Evolutionary conservation across 2,797 vertebrate species (phyloP), one percentile per base, ranked within the genome.

Genomic region (Pyrrhura leucotis): DNA sequence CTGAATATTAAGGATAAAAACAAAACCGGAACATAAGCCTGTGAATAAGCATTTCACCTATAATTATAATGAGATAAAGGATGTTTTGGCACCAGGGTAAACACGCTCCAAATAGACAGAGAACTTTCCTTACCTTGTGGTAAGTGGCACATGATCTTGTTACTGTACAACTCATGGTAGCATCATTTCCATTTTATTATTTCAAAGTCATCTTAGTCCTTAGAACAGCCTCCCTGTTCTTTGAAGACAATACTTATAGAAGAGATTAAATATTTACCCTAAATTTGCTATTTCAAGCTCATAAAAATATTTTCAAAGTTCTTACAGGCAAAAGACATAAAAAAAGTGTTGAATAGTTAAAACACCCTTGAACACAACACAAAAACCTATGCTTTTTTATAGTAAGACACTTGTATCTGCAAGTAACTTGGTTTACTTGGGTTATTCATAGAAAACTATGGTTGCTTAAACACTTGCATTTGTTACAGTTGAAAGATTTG

Each of bases 401-500:
- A 72, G 73, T 45, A 74, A 72, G 72, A 61, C 14, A 53, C 28
- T 66, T 35, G 9, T n/a, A 87, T 29, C 50, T 59, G n/a, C 63
- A 87, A 67, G 5, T 14, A 82, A 68, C 15, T 71, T 51, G 25
- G 6, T 63, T 72, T 83, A 50, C 53, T 74, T 40, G 35, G 25
- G 29, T 82, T 88, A 66, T 66, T 76, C 51, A 75, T 3, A 74
- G 84, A 86, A 88, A 97, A 89, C 71, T 73, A 67, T 62, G 71
- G 22, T 61, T 54, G 37, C 78, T 87, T 65, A 72, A 92, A 91
- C 39, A 45, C 56, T 89, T 72, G 23, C 28, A 66, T 73, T 88
- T 90, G 86, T 88, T 90, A 58, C 75, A 84, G 65, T 2, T 72
- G 85, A 88, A 93, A 71, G 85, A 44, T 85, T 37, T 92, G 44